These are phyloP conservation scores for Limnephilus auricula DNA, from an alignment of 2,888 invertebrate genomes.

Conservation along the genomic window DNA sequence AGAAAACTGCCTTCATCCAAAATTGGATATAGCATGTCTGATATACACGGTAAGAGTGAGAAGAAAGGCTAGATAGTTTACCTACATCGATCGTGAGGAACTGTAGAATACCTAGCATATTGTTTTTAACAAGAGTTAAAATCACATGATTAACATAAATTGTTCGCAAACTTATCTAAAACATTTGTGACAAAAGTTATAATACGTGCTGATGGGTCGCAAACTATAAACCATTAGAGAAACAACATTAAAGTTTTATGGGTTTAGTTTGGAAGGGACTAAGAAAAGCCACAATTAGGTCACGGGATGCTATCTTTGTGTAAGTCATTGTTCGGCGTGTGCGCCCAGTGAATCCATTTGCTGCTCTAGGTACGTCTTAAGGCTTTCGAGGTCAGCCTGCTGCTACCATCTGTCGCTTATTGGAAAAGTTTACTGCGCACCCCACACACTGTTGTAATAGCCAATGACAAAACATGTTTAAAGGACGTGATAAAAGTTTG, in stretches of 20 bases:
- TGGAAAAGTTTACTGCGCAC: conserved; percentile 17
- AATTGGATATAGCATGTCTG: too few relatives aligned
- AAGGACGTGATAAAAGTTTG: not conserved
- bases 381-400: not conserved
- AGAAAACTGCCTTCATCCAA: too few relatives aligned
- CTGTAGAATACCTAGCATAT: not conserved
- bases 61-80: too few relatives aligned
- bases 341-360: not conserved
- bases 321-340: not conserved
- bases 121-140: not conserved
- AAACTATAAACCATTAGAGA: not conserved
- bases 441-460: not conserved
- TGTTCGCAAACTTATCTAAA: not conserved
- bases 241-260: not conserved
- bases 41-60: too few relatives aligned
- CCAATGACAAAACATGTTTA: not conserved
- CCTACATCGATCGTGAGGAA: too few relatives aligned
- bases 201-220: not conserved
- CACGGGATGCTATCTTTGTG: not conserved
- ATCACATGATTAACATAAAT: not conserved
- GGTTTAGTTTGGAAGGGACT: not conserved
- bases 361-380: not conserved
- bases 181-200: not conserved
- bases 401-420: conserved; percentile 18
- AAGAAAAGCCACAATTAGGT: not conserved